phyloP scores from a whole-genome alignment of 2,797 vertebrate genomes.

The Phyllotis vaccarum region DNA sequence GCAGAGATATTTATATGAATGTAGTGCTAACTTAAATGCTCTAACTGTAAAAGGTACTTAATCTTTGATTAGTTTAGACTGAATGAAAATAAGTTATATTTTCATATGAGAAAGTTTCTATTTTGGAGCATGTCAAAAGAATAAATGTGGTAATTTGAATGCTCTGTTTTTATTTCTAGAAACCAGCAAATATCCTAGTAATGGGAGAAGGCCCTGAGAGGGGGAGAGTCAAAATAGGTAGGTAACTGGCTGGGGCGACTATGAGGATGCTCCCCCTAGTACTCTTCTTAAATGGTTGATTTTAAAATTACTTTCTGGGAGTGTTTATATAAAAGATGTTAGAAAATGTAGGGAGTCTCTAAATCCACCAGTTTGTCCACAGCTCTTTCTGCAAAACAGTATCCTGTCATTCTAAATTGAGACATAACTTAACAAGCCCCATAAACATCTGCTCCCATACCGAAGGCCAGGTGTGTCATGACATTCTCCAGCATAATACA shows the following conservation, averaged over 20 bases:
- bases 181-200: constrained; percentile 99
- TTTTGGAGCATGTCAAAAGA: constrained; percentile 82
- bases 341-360: constrained; percentile 53
- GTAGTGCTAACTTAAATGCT: constrained; percentile 67
- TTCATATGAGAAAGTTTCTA: constrained; percentile 64
- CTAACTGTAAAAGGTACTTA: constrained; percentile 62
- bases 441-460: not conserved
- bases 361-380: not conserved
- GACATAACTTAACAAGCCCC: not conserved
- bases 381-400: not conserved
- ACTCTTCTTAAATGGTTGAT: constrained; percentile 43
- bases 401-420: not conserved
- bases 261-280: constrained; percentile 54
- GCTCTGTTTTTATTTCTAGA: constrained; percentile 91
- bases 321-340: constrained; percentile 45
- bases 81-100: constrained; percentile 73
- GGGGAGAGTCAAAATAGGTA: constrained; percentile 99
- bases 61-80: constrained; percentile 64
- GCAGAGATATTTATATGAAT: constrained; percentile 65
- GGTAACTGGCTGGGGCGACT: constrained; percentile 88
- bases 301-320: constrained; percentile 48
- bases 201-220: constrained; percentile 98
- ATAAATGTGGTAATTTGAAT: constrained; percentile 81
- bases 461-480: not conserved
- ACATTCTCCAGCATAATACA: not conserved